Evolutionary conservation across 2,113 vertebrate species (phyloP).

Genomic region (Tonatia bakeri): DNA sequence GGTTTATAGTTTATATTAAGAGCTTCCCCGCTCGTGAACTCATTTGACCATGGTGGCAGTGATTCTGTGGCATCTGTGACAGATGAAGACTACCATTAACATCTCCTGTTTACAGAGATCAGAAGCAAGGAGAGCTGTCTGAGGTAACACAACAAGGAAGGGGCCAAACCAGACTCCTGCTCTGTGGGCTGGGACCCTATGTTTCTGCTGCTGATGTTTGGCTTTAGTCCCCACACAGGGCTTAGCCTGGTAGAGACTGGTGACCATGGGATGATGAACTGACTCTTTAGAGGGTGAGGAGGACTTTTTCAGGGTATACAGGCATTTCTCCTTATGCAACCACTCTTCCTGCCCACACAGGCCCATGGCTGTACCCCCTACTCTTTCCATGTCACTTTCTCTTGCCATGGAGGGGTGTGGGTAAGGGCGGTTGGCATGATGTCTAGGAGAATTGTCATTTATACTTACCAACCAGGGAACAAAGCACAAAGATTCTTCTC

Average conservation of each 20-base stretch:
- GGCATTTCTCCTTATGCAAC: background rate
- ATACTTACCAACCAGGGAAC: background rate
- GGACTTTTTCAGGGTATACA: background rate
- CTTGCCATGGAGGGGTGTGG: background rate
- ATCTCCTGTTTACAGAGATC: background rate
- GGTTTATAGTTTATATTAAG: background rate
- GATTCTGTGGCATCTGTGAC: background rate
- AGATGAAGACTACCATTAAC: background rate
- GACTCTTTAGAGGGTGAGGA: background rate
- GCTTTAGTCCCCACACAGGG: background rate
- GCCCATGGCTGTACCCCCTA: background rate
- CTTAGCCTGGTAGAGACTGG: background rate
- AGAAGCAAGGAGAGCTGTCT: background rate
- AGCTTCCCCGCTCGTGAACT: background rate
- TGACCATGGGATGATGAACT: background rate
- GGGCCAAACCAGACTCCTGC: background rate
- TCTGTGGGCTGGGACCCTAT: background rate
- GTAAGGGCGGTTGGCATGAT: rapidly evolving
- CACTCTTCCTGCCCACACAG: background rate
- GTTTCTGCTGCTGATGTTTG: background rate
- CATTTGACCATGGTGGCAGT: background rate
- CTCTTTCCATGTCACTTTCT: background rate
- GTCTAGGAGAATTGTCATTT: background rate
- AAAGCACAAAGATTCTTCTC: background rate
- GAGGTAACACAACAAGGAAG: background rate